Percentiles rank a stretch among this genome's conserved stretches.
Evolutionary conservation across 2,797 vertebrate genomes (phyloP).

Genomic region (Limnodromus scolopaceus): DNA sequence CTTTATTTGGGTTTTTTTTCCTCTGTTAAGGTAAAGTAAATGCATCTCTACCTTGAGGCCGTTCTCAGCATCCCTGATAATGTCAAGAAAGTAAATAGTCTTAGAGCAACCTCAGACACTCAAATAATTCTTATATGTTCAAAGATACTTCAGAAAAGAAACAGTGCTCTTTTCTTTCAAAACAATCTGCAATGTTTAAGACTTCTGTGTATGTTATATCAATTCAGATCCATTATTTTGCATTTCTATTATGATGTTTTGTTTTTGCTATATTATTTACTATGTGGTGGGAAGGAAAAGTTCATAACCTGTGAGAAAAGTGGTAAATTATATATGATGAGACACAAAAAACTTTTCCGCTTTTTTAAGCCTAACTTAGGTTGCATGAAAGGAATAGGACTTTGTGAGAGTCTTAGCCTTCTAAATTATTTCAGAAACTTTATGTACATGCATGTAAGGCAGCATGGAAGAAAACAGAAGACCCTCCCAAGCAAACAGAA

Average conservation of each 20-base stretch:
- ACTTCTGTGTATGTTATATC: neutral
- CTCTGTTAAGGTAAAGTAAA: neutral
- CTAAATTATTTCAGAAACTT: neutral
- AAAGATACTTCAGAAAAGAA: neutral
- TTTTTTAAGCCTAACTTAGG: neutral
- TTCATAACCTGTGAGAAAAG: neutral
- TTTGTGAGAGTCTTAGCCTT: neutral
- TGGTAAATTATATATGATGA: neutral
- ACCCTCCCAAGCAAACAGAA: neutral
- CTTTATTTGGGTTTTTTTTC: neutral
- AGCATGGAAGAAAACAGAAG: neutral
- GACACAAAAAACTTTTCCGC: accelerated
- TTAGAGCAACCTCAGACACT: neutral
- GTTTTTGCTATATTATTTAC: neutral
- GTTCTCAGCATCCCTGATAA: neutral
- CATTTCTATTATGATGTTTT: neutral
- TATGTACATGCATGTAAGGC: neutral
- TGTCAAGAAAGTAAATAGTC: neutral
- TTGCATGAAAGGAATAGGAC: neutral
- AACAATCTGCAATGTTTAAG: neutral
- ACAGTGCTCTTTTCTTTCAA: neutral
- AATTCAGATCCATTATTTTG: neutral
- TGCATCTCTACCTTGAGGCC: neutral
- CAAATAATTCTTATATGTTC: neutral
- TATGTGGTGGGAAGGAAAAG: neutral